Conservation (phyloP, 2,888 invertebrate species). For the Branchipolynoe longqiensis region DNA sequence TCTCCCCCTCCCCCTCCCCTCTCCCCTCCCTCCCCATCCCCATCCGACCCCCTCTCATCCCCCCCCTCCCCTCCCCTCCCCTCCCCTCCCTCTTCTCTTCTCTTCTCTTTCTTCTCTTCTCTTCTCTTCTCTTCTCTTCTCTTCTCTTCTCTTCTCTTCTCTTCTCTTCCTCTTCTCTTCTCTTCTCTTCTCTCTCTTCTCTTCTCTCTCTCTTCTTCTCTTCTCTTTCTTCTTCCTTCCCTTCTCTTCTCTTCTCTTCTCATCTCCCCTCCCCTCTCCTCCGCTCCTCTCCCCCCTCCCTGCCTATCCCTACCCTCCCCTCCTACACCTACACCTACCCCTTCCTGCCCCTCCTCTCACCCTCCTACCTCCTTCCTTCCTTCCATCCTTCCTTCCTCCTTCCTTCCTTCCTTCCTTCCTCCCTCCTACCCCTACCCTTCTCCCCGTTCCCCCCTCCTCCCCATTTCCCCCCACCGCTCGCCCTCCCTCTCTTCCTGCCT, state of each 20-base stretch:
- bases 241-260: background rate
- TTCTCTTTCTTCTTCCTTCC: background rate
- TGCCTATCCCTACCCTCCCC: background rate
- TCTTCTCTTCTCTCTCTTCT: background rate
- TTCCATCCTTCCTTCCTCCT: background rate
- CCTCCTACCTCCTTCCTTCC: background rate
- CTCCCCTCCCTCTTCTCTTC: background rate
- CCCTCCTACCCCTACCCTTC: too few relatives aligned
- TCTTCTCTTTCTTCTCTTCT: background rate
- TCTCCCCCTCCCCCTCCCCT: background rate
- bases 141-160: background rate
- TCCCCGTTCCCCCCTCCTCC: background rate
- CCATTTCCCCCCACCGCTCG: background rate
- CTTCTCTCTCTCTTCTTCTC: background rate
- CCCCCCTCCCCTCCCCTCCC: background rate
- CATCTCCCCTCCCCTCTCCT: background rate
- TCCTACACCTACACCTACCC: background rate
- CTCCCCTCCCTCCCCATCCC: background rate
- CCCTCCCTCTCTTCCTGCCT: background rate
- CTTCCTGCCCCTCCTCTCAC: background rate
- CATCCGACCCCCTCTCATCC: background rate
- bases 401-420: background rate
- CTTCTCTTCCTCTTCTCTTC: background rate
- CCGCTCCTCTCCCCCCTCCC: background rate
- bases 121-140: background rate